Base-by-base conservation (phyloP, 2,797 vertebrate species). In the Aphelocoma californica region DNA sequence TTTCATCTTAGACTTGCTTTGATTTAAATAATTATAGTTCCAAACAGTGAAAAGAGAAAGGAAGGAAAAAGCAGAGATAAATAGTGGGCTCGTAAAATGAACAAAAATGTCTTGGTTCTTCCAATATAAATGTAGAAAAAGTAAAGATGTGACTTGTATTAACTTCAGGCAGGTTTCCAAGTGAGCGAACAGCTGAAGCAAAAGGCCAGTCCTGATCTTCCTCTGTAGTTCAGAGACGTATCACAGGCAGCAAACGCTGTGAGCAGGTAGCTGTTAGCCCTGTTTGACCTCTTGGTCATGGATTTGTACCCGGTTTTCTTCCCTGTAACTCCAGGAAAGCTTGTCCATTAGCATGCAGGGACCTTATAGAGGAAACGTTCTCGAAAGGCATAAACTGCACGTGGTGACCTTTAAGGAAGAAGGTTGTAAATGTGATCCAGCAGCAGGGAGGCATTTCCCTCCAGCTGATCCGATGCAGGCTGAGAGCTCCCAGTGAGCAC, bases 201-300 rank as follows among this genome's bases (percentile, higher is more conserved):
- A n/a, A 73, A 65, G 71, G 36, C 24, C 32, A 51, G 14, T 42
- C 40, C 44, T 74, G 57, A 29, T 70, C 16, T 64, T 73, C 7
- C 19, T 36, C 25, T 0, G 2, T 12, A 40, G 42, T 21, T 86
- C n/a, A 40, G 88, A 70, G 54, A 31, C 0, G 0, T 18, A 24
- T 40, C 5, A 1, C 9, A n/a, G 29, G 60, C 42, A 45, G 74
- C 9, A 16, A 65, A 36, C 1, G 0, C 26, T 40, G 23, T 2
- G 7, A 50, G 31, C 20, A 20, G 66, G 25, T 44, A n/a, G 12
- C 7, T 82, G 18, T 53, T 78, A 47, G 29, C 65, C 69, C 84
- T 42, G 23, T 61, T 64, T 83, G 61, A 74, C n/a, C 15, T 81
- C 69, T 88, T 71, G 38, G 16, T 51, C 17, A 6, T 24, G n/a